Conservation (phyloP, 2,888 invertebrate species). For the Norana najaformis region DNA sequence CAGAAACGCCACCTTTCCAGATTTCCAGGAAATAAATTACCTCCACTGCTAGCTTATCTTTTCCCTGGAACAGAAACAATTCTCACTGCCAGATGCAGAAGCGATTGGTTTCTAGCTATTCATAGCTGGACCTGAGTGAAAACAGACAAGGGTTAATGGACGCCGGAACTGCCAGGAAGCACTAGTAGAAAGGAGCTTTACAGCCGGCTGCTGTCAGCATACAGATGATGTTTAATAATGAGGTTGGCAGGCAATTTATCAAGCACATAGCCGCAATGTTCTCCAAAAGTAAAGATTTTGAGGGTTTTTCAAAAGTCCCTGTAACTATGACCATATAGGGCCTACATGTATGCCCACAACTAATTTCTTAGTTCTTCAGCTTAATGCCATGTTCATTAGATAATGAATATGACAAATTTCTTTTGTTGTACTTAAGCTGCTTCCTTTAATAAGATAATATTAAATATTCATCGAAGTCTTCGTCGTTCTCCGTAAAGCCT, state of each 20-base stretch:
- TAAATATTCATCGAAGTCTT: neutral
- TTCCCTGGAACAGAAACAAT: neutral
- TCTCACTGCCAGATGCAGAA: neutral
- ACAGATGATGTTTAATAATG: neutral
- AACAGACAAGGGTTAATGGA: neutral
- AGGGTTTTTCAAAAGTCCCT: neutral
- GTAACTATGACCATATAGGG: neutral
- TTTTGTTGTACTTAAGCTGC: neutral
- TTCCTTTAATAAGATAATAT: neutral
- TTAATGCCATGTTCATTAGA: neutral
- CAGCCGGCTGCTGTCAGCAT: neutral
- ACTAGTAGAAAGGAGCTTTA: neutral
- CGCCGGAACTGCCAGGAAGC: neutral
- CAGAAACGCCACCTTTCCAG: neutral
- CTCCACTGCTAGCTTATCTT: neutral
- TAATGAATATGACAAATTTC: neutral
- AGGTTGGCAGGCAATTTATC: constrained; percentile 4
- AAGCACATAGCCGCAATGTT: neutral
- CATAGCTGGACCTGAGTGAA: neutral
- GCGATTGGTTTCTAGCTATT: neutral
- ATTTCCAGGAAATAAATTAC: neutral
- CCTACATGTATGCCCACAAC: too few relatives aligned
- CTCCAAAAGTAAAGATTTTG: too few relatives aligned
- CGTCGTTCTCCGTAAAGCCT: neutral
- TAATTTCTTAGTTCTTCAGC: neutral